Conservation (phyloP, 2,797 vertebrate species). For the Linurgus olivaceus region DNA sequence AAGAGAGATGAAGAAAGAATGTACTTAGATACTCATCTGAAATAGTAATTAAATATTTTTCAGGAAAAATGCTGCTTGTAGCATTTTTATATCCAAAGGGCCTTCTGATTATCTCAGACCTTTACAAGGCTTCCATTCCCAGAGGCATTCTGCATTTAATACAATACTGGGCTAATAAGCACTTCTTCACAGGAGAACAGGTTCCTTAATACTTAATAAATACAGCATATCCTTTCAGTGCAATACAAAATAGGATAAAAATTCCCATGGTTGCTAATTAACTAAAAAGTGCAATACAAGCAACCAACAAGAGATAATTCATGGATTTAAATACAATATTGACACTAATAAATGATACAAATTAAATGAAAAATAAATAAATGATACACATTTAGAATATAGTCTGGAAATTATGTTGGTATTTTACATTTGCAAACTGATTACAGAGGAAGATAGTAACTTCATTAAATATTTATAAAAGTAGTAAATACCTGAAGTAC, state of each 20-base stretch:
- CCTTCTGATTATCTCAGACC: background rate
- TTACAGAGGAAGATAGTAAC: background rate
- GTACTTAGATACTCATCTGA: background rate
- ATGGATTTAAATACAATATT: background rate
- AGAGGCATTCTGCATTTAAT: background rate
- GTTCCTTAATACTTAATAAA: background rate
- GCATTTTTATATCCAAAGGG: background rate
- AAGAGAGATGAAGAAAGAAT: background rate
- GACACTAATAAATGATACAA: background rate
- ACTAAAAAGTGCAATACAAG: background rate
- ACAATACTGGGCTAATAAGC: background rate
- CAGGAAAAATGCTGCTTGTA: background rate
- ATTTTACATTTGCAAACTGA: background rate
- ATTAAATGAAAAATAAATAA: background rate
- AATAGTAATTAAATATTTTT: background rate
- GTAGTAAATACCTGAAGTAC: conserved; percentile 97
- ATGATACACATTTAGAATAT: accelerated
- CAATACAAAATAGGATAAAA: background rate
- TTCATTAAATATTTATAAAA: conserved; percentile 77
- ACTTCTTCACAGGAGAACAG: background rate
- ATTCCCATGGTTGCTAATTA: background rate
- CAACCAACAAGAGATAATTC: background rate
- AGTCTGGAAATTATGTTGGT: background rate
- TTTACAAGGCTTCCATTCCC: background rate
- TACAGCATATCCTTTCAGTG: background rate